Base-by-base conservation (phyloP, 2,113 vertebrate genomes). In the Eonycteris spelaea region DNA sequence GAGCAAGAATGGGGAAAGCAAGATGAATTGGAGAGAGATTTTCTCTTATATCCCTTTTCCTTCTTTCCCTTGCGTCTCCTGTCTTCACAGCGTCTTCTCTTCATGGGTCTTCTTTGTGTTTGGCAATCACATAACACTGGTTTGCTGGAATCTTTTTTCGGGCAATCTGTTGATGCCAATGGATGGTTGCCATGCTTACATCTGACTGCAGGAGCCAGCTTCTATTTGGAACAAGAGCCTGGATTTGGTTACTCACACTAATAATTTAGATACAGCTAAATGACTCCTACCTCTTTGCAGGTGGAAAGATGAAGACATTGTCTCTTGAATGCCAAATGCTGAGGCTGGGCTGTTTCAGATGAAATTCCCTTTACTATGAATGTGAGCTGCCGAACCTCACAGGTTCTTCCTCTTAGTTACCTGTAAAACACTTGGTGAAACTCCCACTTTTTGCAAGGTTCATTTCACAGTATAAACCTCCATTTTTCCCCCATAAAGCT, bases 211-310 rank as follows among this genome's bases (percentile, higher is more conserved):
- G 89, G 74, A 94, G 16, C 77, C n/a, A 90, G 38, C 16, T 85
- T 95, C 53, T 90, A 9, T 75, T 93, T 88, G 59, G 80, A 94
- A 77, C 11, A 79, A 85, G 67, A 90, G 30, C 35, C 61, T 33
- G n/a, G 67, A 91, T 85, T 93, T 94, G 82, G 45, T 67, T 91
- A 92, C 45, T 95, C 63, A 78, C n/a, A 45, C 33, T 75, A 70
- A 86, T 96, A 67, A 94, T 95, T 94, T 82, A 90, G 28, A 38
- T 73, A 30, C 21, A 73, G 61, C 30, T 93, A 94, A 82, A 78
- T 45, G 6, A 88, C 48, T 93, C 38, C 53, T 28, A 77, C 82
- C 24, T 94, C 45, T 92, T 71, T 87, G 45, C 53, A 96, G 80
- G 67, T 94, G 61, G 75, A 73, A 80, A 91, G 53, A 88, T 65